Conservation (phyloP, 2,797 vertebrate species). For the Molossus alvarezi region DNA sequence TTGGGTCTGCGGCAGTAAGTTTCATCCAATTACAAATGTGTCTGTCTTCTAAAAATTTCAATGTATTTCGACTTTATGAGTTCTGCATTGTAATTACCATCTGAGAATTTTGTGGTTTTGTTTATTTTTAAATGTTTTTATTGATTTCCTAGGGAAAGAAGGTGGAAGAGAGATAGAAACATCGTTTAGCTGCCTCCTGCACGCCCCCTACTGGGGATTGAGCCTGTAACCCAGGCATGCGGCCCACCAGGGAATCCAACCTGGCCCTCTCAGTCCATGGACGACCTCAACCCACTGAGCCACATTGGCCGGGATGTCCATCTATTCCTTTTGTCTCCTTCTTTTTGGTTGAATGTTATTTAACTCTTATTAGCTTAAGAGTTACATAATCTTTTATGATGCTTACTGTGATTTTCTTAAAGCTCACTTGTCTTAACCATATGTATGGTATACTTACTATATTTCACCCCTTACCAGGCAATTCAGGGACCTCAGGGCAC, state of each 20-base stretch:
- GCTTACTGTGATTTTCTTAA: background rate
- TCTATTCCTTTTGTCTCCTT: background rate
- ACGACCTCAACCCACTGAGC: too few relatives aligned
- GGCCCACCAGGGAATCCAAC: too few relatives aligned
- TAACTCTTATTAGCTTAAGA: background rate
- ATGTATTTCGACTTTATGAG: background rate
- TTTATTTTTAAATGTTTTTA: background rate
- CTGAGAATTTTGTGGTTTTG: background rate
- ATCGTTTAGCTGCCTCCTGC: too few relatives aligned
- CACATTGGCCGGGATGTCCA: too few relatives aligned
- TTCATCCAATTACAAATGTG: background rate
- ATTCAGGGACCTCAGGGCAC: background rate
- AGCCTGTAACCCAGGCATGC: too few relatives aligned
- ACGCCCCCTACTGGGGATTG: too few relatives aligned
- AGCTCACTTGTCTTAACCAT: background rate
- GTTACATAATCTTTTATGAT: too few relatives aligned
- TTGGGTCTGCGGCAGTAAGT: background rate
- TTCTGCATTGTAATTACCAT: background rate
- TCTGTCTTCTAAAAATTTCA: background rate
- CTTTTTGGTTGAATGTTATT: background rate
- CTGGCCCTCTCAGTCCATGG: too few relatives aligned
- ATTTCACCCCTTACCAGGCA: background rate
- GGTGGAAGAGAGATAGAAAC: too few relatives aligned
- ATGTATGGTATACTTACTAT: background rate
- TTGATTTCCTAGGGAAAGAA: background rate